Evolutionary conservation across 2,888 invertebrate genomes (phyloP), one percentile per base, ranked within the genome.

Genomic region (Drosophila diplacantha): DNA sequence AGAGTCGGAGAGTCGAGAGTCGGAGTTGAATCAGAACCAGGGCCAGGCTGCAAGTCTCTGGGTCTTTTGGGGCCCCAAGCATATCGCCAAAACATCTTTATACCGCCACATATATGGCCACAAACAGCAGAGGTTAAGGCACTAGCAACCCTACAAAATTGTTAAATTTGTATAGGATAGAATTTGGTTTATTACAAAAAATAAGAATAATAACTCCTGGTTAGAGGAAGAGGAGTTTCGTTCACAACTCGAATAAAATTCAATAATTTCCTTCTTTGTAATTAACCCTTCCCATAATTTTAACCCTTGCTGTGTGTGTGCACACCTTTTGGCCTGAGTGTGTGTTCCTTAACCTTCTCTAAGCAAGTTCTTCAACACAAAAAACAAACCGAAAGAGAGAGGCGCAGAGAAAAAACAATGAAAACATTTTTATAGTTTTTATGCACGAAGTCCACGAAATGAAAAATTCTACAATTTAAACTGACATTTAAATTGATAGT

Each of bases 401-500:
- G 64, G 22, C 44, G 35, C 43, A 38, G 50, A 41, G 24, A 44
- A 70, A 70, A 80, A 80, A 80, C 80, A 80, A 80, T 80, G 82
- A 80, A 71, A 80, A 79, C 62, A 68, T 74, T 83, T 77, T 80
- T 80, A 83, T 83, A 80, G 84, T 80, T 80, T 80, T 80, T 76
- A 80, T 80, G 80, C 80, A 80, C 84, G 80, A 80, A 80, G 80
- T 76, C 83, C 82, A 83, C 83, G 83, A 81, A 80, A 83, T 80
- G 84, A 80, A 80, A 80, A 80, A 82, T 84, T 83, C 84, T 85
- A 85, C 85, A 85, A 85, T 84, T 85, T 85, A 84, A 84, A 84
- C 84, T 85, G 84, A 85, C 85, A 84, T 84, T 85, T 84, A 85
- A 85, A 85, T 85, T 85, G 84, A 85, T 85, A 85, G 85, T 85